A percentile compares a stretch with the other conserved stretches of the same genome.
Evolutionary conservation across 2,888 invertebrate genomes (phyloP).

Genomic region (Dasypolia templi): DNA sequence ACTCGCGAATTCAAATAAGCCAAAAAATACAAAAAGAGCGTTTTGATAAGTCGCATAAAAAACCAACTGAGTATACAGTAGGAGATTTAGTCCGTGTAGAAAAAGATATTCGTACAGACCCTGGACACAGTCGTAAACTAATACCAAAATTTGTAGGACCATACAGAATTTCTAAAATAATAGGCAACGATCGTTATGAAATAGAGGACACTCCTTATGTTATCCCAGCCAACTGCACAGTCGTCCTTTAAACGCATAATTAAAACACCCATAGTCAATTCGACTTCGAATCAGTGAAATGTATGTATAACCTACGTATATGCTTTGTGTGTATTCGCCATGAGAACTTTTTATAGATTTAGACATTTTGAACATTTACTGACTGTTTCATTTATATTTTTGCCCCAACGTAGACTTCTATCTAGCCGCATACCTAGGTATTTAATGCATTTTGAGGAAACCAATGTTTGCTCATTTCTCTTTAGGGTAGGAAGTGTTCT

Average conservation of each 20-base stretch:
- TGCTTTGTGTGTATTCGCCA: too few relatives aligned
- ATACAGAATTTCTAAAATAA: constrained; percentile 1
- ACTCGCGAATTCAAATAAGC: not conserved
- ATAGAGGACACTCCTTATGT: constrained; percentile 2
- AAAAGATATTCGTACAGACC: constrained; percentile 11
- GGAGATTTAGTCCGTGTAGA: constrained; percentile 11
- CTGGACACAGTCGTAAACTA: constrained; percentile 11
- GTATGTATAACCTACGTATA: too few relatives aligned
- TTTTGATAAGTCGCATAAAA: constrained; percentile 18
- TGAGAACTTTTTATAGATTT: too few relatives aligned
- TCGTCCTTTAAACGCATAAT: too few relatives aligned
- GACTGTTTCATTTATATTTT: not conserved
- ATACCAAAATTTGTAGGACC: constrained; percentile 10
- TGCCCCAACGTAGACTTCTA: not conserved
- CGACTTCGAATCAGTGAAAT: too few relatives aligned
- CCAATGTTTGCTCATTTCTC: not conserved
- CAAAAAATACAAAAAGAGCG: constrained; percentile 11
- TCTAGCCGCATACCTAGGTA: not conserved
- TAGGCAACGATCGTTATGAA: constrained; percentile 6
- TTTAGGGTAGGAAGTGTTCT: too few relatives aligned
- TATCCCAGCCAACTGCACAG: too few relatives aligned
- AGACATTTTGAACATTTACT: too few relatives aligned
- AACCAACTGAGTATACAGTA: constrained; percentile 13
- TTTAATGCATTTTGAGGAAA: not conserved
- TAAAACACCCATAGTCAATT: too few relatives aligned